Percentiles rank a stretch among this genome's conserved stretches.
Evolutionary conservation across 2,888 invertebrate species (phyloP).

Genomic region (Melikaiella ostensackeni): DNA sequence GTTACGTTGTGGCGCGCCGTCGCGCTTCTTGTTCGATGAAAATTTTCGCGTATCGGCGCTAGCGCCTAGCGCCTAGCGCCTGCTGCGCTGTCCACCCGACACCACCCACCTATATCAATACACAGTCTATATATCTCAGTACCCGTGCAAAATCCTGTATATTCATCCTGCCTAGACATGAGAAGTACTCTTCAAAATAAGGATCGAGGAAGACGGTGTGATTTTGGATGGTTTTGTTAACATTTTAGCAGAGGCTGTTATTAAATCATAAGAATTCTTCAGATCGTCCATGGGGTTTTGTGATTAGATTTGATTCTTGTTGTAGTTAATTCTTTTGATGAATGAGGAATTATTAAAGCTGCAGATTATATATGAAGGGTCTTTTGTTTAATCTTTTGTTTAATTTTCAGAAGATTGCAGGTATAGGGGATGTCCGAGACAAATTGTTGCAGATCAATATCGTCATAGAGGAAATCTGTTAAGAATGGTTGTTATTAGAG

Average conservation of each 20-base stretch:
- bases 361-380: too few species aligned
- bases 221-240: background rate
- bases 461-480: too few species aligned
- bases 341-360: too few species aligned
- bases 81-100: conserved; percentile 49
- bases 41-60: conserved; percentile 38
- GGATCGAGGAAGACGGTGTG: background rate
- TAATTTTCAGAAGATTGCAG: too few species aligned
- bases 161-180: conserved; percentile 28
- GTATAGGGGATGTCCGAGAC: too few species aligned
- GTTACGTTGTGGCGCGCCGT: conserved; percentile 37
- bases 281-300: too few species aligned
- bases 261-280: background rate
- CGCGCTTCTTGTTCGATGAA: conserved; percentile 40
- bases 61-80: conserved; percentile 34
- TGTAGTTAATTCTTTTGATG: too few species aligned
- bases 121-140: conserved; percentile 35
- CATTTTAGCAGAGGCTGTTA: background rate
- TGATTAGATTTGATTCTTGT: too few species aligned
- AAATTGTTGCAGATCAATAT: too few species aligned
- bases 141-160: conserved; percentile 11
- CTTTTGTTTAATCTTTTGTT: too few species aligned
- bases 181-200: conserved; percentile 14
- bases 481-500: too few species aligned
- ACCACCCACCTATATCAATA: conserved; percentile 54